Evolutionary conservation across 1,140 invertebrate species (phyloP).

Genomic region (Philotrypesis tridentata): DNA sequence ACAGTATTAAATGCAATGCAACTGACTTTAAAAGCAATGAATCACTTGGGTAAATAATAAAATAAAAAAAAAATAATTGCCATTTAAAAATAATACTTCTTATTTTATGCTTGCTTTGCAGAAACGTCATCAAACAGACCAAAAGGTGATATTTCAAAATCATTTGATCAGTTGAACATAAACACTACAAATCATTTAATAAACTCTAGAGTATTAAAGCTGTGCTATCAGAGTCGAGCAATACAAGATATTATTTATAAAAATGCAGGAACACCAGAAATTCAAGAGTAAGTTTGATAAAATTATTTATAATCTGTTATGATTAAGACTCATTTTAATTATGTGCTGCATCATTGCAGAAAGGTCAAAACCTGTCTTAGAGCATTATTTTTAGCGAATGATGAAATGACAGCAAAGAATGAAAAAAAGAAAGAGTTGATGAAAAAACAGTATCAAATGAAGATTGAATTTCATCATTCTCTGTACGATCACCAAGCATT

Average conservation of each 20-base stretch:
- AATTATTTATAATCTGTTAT: constrained; percentile 5
- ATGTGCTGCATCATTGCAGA: constrained; percentile 15
- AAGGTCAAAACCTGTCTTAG: constrained; percentile 40
- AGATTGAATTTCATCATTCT: constrained; percentile 52
- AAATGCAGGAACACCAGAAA: constrained; percentile 41
- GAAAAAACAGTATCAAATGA: constrained; percentile 53
- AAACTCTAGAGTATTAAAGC: constrained; percentile 48
- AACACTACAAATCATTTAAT: constrained; percentile 50
- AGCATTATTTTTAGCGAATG: constrained; percentile 56
- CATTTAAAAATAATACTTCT: neutral
- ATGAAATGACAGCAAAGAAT: constrained; percentile 47
- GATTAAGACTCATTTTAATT: neutral
- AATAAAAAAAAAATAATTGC: neutral
- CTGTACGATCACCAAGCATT: constrained; percentile 55
- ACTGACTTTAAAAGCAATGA: constrained; percentile 53
- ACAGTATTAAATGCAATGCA: constrained; percentile 54
- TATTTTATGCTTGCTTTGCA: neutral
- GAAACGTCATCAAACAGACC: neutral
- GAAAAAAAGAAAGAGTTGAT: constrained; percentile 46
- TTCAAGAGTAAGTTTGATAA: constrained; percentile 51
- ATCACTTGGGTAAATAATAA: constrained; percentile 50
- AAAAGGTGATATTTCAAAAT: constrained; percentile 19
- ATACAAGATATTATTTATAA: constrained; percentile 53
- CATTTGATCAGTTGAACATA: constrained; percentile 46
- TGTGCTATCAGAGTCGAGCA: constrained; percentile 53